Evolutionary conservation across 1,140 invertebrate genomes (phyloP), one percentile per base, ranked within the genome.

Genomic region (Pogonus chalceus): DNA sequence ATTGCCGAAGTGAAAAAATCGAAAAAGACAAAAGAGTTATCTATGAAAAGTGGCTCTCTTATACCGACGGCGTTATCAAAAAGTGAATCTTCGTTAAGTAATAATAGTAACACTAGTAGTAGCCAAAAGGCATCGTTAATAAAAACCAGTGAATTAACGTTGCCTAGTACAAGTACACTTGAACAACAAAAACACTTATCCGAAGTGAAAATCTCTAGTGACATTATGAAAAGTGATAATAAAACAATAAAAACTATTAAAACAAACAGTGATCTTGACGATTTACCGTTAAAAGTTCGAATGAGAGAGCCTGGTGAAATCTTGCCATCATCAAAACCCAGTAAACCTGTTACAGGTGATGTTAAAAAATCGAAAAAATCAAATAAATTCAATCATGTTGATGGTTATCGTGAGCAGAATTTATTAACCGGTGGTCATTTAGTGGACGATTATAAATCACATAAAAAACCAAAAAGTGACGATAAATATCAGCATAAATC

Each of bases 371-470:
- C 60, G 16, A 71, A 70, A 58, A 66, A 65, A 46, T 59, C 63
- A 16, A 51, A 37, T 16, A 79, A 79, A 59, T 58, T 65, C 2
- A 75, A 74, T 54, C 68, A 74, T 9, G 68, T 68, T 2, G 73
- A 76, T 2, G 65, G 69, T 39, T 65, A 70, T 59, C 64, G 72
- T 9, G 72, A 73, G 62, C 72, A 75, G 59, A 73, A 70, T 58
- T 59, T 74, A 16, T 57, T 75, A 22, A 69, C 71, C 0, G 72
- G 72, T 37, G 72, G 71, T 53, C 20, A 37, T 20, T 7, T 54
- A 23, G 22, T 48, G 4, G 60, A 58, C 31, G 43, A 55, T 20
- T 31, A 20, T 16, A 54, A 54, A 35, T 43, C 49, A 9, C 9
- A 12, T 3, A 43, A 18, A 16, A 43, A 43, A 18, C 3, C 37